Conservation (phyloP, 2,888 invertebrate genomes). For the Piscicola geometra region DNA sequence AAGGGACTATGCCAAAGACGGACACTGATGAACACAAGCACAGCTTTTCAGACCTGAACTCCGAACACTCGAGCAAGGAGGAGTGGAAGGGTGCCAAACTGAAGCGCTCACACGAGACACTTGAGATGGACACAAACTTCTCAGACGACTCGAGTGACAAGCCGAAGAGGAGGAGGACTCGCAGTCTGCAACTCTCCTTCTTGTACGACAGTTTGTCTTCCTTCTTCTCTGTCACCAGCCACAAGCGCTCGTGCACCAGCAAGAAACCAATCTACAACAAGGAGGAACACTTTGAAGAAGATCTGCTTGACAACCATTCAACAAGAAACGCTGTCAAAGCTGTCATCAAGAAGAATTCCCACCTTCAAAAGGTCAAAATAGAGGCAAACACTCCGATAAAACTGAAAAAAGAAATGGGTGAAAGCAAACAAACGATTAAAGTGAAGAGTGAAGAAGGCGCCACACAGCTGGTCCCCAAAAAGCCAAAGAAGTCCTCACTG, state of each 20-base stretch:
- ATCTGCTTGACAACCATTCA: neutral
- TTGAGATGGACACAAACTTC: neutral
- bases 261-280: neutral
- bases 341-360: neutral
- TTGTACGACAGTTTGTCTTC: conserved; percentile 29
- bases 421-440: neutral
- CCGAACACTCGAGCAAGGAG: too few species aligned
- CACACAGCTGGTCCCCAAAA: too few species aligned
- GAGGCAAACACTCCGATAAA: neutral
- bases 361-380: neutral
- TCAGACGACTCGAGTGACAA: conserved; percentile 29
- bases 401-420: neutral
- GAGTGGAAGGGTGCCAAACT: neutral
- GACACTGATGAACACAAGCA: neutral
- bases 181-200: conserved; percentile 34
- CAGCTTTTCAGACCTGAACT: neutral
- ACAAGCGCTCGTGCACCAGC: neutral
- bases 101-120: neutral
- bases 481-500: neutral
- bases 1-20: neutral
- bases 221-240: conserved; percentile 28
- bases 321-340: neutral
- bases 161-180: conserved; percentile 26
- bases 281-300: neutral
- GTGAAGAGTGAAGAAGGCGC: neutral